A percentile compares a stretch with the other conserved stretches of the same genome.
Evolutionary conservation across 1,140 invertebrate genomes (phyloP).

Genomic region (Ganaspis sp.): DNA sequence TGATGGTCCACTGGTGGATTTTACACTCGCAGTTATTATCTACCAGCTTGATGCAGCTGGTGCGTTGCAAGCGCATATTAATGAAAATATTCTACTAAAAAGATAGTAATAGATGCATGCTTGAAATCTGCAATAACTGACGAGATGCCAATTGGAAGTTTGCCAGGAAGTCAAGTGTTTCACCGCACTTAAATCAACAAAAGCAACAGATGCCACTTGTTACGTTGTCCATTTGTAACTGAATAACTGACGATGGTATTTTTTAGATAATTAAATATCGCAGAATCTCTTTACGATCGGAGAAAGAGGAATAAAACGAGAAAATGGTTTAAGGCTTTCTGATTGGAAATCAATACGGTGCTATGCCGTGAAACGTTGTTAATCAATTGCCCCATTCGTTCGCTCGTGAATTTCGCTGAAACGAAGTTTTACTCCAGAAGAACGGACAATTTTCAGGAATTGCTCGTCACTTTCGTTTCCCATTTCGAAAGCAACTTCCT

Average conservation of each 20-base stretch:
- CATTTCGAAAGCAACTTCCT: background rate
- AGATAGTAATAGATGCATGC: background rate
- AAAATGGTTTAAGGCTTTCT: background rate
- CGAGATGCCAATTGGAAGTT: slow-evolving; percentile 62
- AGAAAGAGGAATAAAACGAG: background rate
- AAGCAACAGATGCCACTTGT: slow-evolving; percentile 69
- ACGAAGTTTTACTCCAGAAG: background rate
- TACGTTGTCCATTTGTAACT: slow-evolving; percentile 50
- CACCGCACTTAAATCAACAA: slow-evolving; percentile 58
- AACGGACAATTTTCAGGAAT: slow-evolving; percentile 20
- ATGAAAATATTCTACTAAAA: slow-evolving; percentile 11
- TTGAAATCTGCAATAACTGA: slow-evolving; percentile 53
- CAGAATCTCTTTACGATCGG: background rate
- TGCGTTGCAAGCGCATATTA: slow-evolving; percentile 27
- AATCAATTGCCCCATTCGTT: slow-evolving; percentile 31
- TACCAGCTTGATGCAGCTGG: background rate
- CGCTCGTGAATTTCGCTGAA: slow-evolving; percentile 10
- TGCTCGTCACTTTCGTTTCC: background rate
- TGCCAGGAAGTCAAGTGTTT: slow-evolving; percentile 62
- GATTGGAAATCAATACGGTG: slow-evolving; percentile 38
- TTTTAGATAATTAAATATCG: background rate
- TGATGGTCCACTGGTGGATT: background rate
- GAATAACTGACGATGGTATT: background rate
- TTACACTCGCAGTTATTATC: background rate
- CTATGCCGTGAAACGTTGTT: slow-evolving; percentile 31